Percentiles rank a stretch among this genome's conserved stretches.
phyloP scores from a whole-genome alignment of 2,888 invertebrate genomes.

The Nomada ferruginata region DNA sequence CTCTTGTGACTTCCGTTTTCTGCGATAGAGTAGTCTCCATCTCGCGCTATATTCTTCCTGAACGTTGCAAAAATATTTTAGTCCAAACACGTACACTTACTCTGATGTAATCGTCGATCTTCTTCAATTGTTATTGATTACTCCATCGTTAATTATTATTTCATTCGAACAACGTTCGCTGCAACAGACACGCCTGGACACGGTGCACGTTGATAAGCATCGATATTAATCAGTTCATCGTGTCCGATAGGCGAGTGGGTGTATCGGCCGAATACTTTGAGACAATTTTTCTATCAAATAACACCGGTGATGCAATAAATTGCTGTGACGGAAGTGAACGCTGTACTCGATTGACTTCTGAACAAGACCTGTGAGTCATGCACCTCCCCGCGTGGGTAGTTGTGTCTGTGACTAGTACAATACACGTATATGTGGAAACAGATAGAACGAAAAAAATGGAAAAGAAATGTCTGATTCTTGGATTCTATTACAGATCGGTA shows the following conservation, averaged over 20 bases:
- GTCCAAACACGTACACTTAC: too few species aligned
- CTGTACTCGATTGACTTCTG: slow-evolving; percentile 58
- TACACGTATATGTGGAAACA: not conserved
- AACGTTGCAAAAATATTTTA: too few species aligned
- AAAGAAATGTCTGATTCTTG: not conserved
- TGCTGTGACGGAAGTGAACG: slow-evolving; percentile 61
- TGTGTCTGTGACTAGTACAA: slow-evolving; percentile 26
- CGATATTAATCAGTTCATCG: slow-evolving; percentile 20
- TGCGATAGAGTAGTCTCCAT: slow-evolving; percentile 18
- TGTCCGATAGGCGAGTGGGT: slow-evolving; percentile 47
- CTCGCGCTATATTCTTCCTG: not conserved
- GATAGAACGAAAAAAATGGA: not conserved
- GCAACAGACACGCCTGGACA: not conserved
- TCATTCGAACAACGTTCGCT: too few species aligned
- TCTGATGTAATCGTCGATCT: too few species aligned
- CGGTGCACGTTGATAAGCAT: too few species aligned
- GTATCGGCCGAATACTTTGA: slow-evolving; percentile 45
- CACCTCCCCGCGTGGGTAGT: slow-evolving; percentile 55
- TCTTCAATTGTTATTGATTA: too few species aligned
- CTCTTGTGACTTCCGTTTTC: slow-evolving; percentile 64
- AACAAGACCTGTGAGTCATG: slow-evolving; percentile 60
- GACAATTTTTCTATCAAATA: slow-evolving; percentile 63
- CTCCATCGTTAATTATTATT: too few species aligned
- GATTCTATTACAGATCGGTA: slow-evolving; percentile 12
- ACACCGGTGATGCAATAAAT: slow-evolving; percentile 61